Evolutionary conservation across 2,888 invertebrate genomes (phyloP).

Genomic region (Periphyllus acericola): DNA sequence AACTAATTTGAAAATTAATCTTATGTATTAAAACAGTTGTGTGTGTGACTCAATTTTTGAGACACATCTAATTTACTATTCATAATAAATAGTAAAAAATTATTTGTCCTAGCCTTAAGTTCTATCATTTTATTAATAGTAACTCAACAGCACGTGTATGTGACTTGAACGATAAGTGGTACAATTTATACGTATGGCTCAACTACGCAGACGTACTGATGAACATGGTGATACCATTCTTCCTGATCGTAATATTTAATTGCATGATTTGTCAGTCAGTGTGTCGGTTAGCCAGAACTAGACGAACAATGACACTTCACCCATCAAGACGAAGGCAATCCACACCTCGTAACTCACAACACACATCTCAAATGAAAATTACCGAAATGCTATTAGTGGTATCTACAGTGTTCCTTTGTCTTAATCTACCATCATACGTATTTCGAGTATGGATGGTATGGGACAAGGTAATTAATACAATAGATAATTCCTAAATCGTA

Average conservation of each 20-base stretch:
- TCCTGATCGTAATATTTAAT: conserved; percentile 78
- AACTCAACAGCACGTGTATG: conserved; percentile 68
- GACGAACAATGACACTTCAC: conserved; percentile 65
- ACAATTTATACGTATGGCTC: conserved; percentile 73
- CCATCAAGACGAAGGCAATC: conserved; percentile 47
- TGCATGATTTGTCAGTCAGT: conserved; percentile 77
- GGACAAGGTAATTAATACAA: conserved; percentile 69
- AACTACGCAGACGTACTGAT: conserved; percentile 78
- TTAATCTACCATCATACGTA: conserved; percentile 82
- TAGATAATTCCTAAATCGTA: neutral
- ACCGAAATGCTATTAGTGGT: conserved; percentile 86
- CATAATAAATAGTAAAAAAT: neutral
- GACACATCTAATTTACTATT: no score
- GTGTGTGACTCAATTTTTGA: no score
- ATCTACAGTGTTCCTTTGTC: conserved; percentile 80
- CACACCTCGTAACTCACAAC: conserved; percentile 46
- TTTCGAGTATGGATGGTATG: conserved; percentile 75
- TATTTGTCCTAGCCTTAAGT: neutral
- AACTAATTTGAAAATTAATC: no score
- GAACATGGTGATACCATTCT: conserved; percentile 79
- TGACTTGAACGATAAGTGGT: conserved; percentile 69
- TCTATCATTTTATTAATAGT: conserved; percentile 62
- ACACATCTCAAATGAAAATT: conserved; percentile 74
- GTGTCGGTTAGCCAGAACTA: conserved; percentile 70
- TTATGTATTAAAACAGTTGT: no score